Conservation (phyloP, 2,797 vertebrate species). For the Gadopsis bispinosus region DNA sequence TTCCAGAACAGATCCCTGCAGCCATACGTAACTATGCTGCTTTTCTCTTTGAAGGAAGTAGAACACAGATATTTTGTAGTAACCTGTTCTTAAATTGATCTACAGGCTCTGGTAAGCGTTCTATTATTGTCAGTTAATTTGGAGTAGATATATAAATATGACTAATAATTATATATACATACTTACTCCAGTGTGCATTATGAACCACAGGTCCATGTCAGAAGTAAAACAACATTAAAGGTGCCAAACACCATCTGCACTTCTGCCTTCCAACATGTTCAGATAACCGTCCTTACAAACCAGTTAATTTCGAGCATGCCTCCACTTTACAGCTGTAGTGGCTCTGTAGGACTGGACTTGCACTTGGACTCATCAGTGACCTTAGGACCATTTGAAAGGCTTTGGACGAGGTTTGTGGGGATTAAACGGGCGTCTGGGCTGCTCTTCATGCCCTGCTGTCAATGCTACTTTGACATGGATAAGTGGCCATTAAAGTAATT, state of each 20-base stretch:
- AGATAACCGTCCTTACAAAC: background rate
- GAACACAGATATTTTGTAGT: background rate
- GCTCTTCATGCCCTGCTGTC: background rate
- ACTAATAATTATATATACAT: background rate
- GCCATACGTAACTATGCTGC: background rate
- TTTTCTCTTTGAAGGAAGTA: background rate
- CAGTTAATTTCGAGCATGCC: background rate
- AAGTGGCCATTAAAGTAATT: conserved; percentile 1
- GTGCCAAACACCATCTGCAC: background rate
- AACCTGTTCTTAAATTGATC: conserved; percentile 11
- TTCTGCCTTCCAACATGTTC: background rate
- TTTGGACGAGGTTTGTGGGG: background rate
- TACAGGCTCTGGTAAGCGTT: background rate
- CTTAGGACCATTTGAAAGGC: too few relatives aligned
- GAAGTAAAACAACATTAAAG: background rate
- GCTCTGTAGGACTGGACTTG: background rate
- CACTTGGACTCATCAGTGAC: background rate
- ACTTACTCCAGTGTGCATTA: background rate
- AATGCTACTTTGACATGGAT: background rate
- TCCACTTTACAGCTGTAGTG: background rate
- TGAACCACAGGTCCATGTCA: background rate
- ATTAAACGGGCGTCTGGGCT: background rate
- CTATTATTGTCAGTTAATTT: conserved; percentile 8
- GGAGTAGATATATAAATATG: background rate
- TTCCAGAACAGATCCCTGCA: background rate